Evolutionary conservation across 2,888 invertebrate genomes (phyloP), one percentile per base, ranked within the genome.

Genomic region (Steromphala cineraria): DNA sequence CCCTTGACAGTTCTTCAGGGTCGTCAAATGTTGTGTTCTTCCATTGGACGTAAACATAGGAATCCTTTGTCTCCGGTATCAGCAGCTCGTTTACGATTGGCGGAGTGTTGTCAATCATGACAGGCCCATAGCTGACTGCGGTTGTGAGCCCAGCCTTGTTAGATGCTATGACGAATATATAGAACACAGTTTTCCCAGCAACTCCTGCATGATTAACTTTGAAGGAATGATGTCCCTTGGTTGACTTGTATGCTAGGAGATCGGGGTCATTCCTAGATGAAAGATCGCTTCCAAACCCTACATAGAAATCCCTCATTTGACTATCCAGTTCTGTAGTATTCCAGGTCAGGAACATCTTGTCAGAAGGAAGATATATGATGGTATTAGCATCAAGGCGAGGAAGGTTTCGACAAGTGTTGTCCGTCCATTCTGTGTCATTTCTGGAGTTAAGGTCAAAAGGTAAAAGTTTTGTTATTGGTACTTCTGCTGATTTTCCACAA

Each of bases 41-140:
- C 87, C 88, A 88, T 0, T 80, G 62, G 10, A 86, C 52, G 10
- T 75, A 13, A 7, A 87, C 53, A 13, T 74, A 7, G 0, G 76
- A 52, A 1, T 67, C 53, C 2, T 67, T 74, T 15, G 86, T 53
- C 1, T 17, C 67, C 0, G 84, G 76, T 2, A 46, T 19, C 10
- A 85, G 75, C 1, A 28, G 28, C 7, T 53, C 28, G 40, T 52
- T 75, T 17, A 81, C 79, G 2, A 75, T 0, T 10, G 89, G 89
- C 0, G 88, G 85, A 0, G 87, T 86, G 67, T 87, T 83, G 71
- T 88, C 87, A 28, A 86, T 82, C 2, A 86, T 36, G 5, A 87
- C 52, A 15, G 88, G 87, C 10, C 87, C 88, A 24, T 86, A 53
- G 0, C 79, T 15, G 5, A 67, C 76, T 1, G 80, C 67, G 1